A percentile compares a stretch with the other conserved stretches of the same genome.
These are phyloP conservation scores for Eidolon helvum DNA, from an alignment of 2,113 vertebrate species.

Conservation along the genomic window DNA sequence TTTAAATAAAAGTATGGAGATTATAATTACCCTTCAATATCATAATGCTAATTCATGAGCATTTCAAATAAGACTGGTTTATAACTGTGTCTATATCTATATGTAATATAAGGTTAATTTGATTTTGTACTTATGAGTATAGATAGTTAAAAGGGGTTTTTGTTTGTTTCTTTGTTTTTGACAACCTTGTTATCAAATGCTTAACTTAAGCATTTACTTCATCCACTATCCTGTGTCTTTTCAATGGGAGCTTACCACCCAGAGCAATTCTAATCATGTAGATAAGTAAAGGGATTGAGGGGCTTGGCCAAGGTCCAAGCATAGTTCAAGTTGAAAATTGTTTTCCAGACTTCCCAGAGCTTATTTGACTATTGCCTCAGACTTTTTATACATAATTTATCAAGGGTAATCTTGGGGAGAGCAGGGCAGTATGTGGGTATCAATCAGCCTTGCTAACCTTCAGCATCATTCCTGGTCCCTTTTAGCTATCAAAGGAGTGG, in stretches of 20 bases:
- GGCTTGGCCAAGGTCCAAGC: background rate
- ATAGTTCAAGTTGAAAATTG: background rate
- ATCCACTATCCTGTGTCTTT: background rate
- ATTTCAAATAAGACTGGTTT: background rate
- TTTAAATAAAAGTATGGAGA: background rate
- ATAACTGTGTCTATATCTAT: background rate
- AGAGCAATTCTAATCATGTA: background rate
- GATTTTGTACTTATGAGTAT: background rate
- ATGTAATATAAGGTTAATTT: background rate
- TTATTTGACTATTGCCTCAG: background rate
- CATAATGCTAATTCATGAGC: background rate
- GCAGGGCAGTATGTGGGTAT: background rate
- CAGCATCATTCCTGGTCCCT: background rate
- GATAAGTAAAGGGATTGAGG: background rate
- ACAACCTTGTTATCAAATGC: background rate
- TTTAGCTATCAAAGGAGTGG: too few species aligned
- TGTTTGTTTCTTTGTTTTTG: background rate
- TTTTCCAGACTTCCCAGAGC: background rate
- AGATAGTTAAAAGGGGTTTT: background rate
- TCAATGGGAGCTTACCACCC: background rate
- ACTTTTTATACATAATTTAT: background rate
- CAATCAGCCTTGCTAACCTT: background rate
- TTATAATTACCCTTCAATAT: background rate
- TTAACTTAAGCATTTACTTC: background rate
- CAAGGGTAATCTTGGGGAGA: background rate